phyloP scores from a whole-genome alignment of 2,888 invertebrate genomes.

The Pardosa pseudoannulata region DNA sequence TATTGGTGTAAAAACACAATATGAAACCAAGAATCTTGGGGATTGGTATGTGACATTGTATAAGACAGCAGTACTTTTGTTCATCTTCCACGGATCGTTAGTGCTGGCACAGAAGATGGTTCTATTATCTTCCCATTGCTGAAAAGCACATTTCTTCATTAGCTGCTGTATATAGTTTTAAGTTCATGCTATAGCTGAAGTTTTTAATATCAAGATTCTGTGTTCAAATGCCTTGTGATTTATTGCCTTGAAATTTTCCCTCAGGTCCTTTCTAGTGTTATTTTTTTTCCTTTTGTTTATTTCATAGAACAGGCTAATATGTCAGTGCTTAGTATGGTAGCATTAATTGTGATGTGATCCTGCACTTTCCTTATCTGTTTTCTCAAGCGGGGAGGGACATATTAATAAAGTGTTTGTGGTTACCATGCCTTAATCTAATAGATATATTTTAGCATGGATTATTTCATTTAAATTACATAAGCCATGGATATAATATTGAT shows the following conservation, averaged over 20 bases:
- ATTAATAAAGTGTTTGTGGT: constrained; percentile 54
- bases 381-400: constrained; percentile 39
- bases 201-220: constrained; percentile 70
- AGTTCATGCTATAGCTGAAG: constrained; percentile 66
- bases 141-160: constrained; percentile 69
- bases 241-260: constrained; percentile 68
- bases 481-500: constrained; percentile 52
- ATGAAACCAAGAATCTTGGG: constrained; percentile 65
- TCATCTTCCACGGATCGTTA: constrained; percentile 66
- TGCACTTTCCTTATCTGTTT: constrained; percentile 48
- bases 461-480: constrained; percentile 60
- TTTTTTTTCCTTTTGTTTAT: constrained; percentile 30
- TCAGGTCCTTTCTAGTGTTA: constrained; percentile 60
- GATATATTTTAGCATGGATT: constrained; percentile 63
- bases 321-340: constrained; percentile 67
- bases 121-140: constrained; percentile 66
- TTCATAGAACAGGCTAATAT: constrained; percentile 65
- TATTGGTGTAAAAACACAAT: constrained; percentile 50
- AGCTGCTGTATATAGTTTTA: constrained; percentile 72
- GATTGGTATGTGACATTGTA: constrained; percentile 66
- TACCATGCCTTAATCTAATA: constrained; percentile 61
- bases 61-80: constrained; percentile 54
- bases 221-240: constrained; percentile 71
- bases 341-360: constrained; percentile 54
- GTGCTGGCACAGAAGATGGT: constrained; percentile 70